Evolutionary conservation across 2,888 invertebrate species (phyloP), one percentile per base, ranked within the genome.

Genomic region (Synanthedon myopaeformis): DNA sequence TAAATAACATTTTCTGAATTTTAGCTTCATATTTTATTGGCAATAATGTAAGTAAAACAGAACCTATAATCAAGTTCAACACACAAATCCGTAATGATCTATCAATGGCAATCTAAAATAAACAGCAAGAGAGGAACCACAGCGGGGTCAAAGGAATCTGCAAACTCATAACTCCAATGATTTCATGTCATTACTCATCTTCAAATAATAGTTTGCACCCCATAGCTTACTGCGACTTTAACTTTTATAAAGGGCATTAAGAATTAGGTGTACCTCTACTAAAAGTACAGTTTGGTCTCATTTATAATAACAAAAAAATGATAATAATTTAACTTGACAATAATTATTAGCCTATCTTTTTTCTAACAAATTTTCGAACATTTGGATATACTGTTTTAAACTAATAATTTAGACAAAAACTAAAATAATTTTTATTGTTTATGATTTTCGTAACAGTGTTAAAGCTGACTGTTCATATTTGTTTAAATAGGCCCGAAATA

Each of bases 131-230:
- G 58, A 52, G 54, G 52, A 6, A 35, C 61, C 59, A 64, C 56
- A 59, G 63, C 59, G 56, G 72, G 81, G 76, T 76, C 71, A 76
- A 70, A 77, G 73, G 82, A 84, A 80, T 82, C 78, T 80, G 85
- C 84, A 78, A 69, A 78, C 77, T 84, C 83, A 84, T 77, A 79
- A 79, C 78, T 75, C 80, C 76, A 76, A 73, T 74, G 78, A 78
- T 76, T 82, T 71, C 64, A 61, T 61, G 74, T 74, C 82, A 85
- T 86, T 82, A 84, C 69, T 86, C 83, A 85, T 80, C 78, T 77
- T 83, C 81, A 76, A 79, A 81, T 79, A 82, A 82, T 82, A 82
- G 78, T 85, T 85, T 82, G 79, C 85, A 82, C 84, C 82, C 83
- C 72, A 82, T 83, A 76, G 80, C 76, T 82, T 76, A 75, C 70